A percentile compares a stretch with the other conserved stretches of the same genome.
These are phyloP conservation scores for Cylas formicarius DNA, from an alignment of 1,140 invertebrate species.

Conservation along the genomic window DNA sequence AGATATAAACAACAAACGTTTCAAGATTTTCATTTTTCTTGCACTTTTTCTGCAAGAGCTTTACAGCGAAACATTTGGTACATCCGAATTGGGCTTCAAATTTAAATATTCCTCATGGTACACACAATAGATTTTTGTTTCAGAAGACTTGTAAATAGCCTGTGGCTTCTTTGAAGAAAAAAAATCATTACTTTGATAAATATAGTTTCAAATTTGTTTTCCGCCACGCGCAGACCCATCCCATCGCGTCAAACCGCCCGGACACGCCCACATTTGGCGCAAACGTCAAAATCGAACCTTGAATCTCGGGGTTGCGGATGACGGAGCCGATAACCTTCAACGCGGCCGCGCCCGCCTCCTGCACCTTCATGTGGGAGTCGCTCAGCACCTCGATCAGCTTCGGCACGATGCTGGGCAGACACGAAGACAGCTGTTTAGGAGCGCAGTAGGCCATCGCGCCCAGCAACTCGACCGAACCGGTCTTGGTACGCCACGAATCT, in stretches of 20 bases:
- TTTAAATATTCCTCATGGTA: no score
- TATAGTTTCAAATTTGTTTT: no score
- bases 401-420: constrained; percentile 96
- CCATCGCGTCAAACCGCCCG: background rate
- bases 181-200: no score
- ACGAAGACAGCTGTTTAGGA: constrained; percentile 95
- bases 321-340: constrained; percentile 95
- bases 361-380: constrained; percentile 97
- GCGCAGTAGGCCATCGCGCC: constrained; percentile 98
- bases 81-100: no score
- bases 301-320: constrained; percentile 97
- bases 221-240: no score
- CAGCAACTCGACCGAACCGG: constrained; percentile 91
- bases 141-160: no score
- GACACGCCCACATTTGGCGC: background rate
- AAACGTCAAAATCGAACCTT: constrained; percentile 58
- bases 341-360: constrained; percentile 91
- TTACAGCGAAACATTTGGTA: no score
- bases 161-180: no score
- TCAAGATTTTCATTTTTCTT: no score
- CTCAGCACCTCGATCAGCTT: constrained; percentile 94
- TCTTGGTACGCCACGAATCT: constrained; percentile 98
- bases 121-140: no score
- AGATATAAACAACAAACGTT: no score
- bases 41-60: no score